Base-by-base conservation (phyloP, 2,888 invertebrate genomes). In the Hirtodrosophila histrioides region DNA sequence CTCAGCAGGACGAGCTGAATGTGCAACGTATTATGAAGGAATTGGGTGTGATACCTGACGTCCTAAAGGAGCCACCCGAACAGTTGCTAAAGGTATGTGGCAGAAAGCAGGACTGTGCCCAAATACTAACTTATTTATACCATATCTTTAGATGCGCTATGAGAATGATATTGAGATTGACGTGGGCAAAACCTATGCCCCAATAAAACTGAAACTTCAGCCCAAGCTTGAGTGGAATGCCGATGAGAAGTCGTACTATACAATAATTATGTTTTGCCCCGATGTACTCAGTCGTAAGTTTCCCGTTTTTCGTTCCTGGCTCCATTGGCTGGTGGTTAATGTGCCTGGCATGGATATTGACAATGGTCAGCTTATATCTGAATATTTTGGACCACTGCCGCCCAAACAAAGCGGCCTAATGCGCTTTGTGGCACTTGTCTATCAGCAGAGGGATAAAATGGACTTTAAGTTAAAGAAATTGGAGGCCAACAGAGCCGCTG, bases 321-420 rank as follows among this genome's bases (percentile, higher is more conserved):
- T 96, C 79, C 97, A 98, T 91, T 98, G 97, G 97, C 91, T 97
- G n/a, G 95, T 98, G 0, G 95, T 94, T 11, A 98, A 98, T 90
- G 95, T 98, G 74, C 96, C 95, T 11, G 97, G 96, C 9, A 90
- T 86, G 71, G 93, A 95, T 69, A 89, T 98, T 2, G 88, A 90
- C 0, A 92, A 93, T 7, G 98, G 98, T 9, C 95, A 97, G 68
- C 93, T 93, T 0, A 92, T 97, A 0, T 94, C 95, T 0, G 94
- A 94, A 7, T 98, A 97, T 91, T 91, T 96, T 46, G 97, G 97
- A 11, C 94, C 97, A 4, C 96, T 96, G 37, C 97, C 98, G 0
- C 97, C 97, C 23, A 92, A 94, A 73, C 94, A 87, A 2, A 95
- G 95, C 10, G 96, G 94, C 3, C 92, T 94, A 3, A 95, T 96